Evolutionary conservation across 2,888 invertebrate species (phyloP).

Genomic region (Ornithoptera priamus): DNA sequence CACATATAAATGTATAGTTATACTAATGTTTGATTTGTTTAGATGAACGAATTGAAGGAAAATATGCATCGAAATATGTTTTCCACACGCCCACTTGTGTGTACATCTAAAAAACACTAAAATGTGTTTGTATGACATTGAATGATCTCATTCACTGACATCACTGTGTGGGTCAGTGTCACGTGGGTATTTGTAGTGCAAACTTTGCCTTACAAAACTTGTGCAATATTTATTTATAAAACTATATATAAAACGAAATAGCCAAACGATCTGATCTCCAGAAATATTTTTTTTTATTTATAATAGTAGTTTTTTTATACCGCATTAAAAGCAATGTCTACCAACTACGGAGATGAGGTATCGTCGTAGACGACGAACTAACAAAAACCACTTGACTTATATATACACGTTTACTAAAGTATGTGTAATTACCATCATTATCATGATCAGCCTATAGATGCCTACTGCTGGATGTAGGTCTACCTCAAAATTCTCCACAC

Average conservation of each 20-base stretch:
- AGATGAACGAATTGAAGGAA: background rate
- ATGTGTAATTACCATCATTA: too few relatives aligned
- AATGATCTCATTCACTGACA: constrained; percentile 25
- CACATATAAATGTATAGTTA: too few relatives aligned
- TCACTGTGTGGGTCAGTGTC: constrained; percentile 20
- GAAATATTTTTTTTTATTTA: background rate
- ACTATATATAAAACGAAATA: background rate
- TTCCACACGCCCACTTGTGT: constrained; percentile 9
- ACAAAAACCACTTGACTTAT: too few relatives aligned
- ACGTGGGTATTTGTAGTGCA: background rate
- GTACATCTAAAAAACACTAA: constrained; percentile 2
- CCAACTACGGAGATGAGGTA: too few relatives aligned
- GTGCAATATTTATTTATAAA: background rate
- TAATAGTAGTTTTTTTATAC: background rate
- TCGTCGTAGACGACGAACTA: too few relatives aligned
- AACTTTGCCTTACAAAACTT: background rate
- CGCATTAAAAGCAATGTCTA: too few relatives aligned
- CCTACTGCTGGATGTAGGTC: too few relatives aligned
- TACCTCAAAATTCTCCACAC: too few relatives aligned
- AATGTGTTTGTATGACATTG: constrained; percentile 6
- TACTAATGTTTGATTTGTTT: too few relatives aligned
- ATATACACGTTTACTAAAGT: too few relatives aligned
- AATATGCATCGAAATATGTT: background rate
- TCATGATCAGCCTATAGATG: too few relatives aligned
- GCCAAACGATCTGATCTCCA: background rate